Evolutionary conservation across 2,888 invertebrate genomes (phyloP).

Genomic region (Phlogophora meticulosa): DNA sequence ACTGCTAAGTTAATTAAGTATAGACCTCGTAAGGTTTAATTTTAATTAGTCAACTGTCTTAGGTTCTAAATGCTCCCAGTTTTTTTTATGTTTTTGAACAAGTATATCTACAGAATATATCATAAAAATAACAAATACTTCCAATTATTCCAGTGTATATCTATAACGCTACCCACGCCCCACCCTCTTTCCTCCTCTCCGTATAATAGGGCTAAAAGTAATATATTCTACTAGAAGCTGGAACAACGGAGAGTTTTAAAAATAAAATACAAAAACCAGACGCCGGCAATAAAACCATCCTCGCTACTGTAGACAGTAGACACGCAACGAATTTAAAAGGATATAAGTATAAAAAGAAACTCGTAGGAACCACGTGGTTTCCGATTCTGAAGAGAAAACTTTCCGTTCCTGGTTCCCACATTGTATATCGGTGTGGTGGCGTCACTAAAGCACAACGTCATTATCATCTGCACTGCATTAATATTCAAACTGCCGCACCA

Average conservation of each 20-base stretch:
- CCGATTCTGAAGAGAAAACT: constrained; percentile 24
- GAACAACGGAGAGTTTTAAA: constrained; percentile 49
- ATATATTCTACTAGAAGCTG: constrained; percentile 38
- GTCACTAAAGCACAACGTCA: constrained; percentile 39
- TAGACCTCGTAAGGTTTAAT: constrained; percentile 18
- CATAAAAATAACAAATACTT: constrained; percentile 19
- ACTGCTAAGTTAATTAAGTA: constrained; percentile 57
- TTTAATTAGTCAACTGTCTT: constrained; percentile 26
- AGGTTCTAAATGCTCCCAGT: constrained; percentile 4
- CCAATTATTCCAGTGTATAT: constrained; percentile 11
- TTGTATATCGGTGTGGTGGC: constrained; percentile 28
- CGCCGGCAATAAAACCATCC: constrained; percentile 42
- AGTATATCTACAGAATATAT: constrained; percentile 1
- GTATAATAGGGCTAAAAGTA: constrained; percentile 22
- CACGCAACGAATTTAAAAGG: constrained; percentile 45
- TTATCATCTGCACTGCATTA: constrained; percentile 56
- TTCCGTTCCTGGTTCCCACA: constrained; percentile 50
- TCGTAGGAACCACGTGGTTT: constrained; percentile 30
- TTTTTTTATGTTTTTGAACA: background rate
- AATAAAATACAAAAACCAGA: constrained; percentile 43
- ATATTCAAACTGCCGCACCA: constrained; percentile 43
- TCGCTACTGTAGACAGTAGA: constrained; percentile 17
- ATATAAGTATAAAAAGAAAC: constrained; percentile 51
- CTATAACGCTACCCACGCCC: constrained; percentile 14
- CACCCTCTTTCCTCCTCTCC: background rate